Evolutionary conservation across 2,113 vertebrate genomes (phyloP).

Genomic region (Rhombomys opimus): DNA sequence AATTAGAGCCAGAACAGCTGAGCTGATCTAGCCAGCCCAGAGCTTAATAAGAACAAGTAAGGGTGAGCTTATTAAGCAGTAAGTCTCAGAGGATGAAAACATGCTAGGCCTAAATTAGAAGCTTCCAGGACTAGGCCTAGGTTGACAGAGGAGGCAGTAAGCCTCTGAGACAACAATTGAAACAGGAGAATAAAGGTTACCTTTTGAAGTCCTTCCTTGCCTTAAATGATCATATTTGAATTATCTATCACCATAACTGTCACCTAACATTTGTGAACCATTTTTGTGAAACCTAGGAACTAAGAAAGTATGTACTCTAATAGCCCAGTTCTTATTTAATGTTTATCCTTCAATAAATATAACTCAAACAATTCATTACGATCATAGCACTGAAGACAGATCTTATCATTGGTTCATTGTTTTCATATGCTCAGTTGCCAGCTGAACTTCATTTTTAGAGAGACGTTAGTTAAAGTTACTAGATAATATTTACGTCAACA

Average conservation of each 20-base stretch:
- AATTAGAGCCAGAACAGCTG: too few relatives aligned
- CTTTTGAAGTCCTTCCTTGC: background rate
- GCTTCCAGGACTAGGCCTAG: too few relatives aligned
- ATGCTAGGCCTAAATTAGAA: too few relatives aligned
- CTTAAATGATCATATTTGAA: background rate
- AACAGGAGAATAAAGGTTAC: too few relatives aligned
- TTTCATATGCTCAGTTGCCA: background rate
- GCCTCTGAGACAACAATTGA: too few relatives aligned
- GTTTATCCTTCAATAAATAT: conserved; percentile 35
- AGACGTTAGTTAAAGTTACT: background rate
- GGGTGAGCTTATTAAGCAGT: too few relatives aligned
- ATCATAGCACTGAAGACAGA: background rate
- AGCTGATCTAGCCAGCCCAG: too few relatives aligned
- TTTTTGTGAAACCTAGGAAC: background rate
- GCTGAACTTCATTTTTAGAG: background rate
- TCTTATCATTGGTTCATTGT: conserved; percentile 25
- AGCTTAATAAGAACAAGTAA: too few relatives aligned
- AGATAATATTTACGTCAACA: background rate
- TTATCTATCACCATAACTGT: background rate
- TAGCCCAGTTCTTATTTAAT: background rate
- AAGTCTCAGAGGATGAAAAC: too few relatives aligned
- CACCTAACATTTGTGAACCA: background rate
- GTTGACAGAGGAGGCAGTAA: too few relatives aligned
- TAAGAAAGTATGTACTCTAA: conserved; percentile 12
- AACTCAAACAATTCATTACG: conserved; percentile 16